Percentiles rank a stretch among this genome's conserved stretches.
These are phyloP conservation scores for Phaetusa simplex DNA, from an alignment of 2,113 vertebrate genomes.

Conservation along the genomic window DNA sequence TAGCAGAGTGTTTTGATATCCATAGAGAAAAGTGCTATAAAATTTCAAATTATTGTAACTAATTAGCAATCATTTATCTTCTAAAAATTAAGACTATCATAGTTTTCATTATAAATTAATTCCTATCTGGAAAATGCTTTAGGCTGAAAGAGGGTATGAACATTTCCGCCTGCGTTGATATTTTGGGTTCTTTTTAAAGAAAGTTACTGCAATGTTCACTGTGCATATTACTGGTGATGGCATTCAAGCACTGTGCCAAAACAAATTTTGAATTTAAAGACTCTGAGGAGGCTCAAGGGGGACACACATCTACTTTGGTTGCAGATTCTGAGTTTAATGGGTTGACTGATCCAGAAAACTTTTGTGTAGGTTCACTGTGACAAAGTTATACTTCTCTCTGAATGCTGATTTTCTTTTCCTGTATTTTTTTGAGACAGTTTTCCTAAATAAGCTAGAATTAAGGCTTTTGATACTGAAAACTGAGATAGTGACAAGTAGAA, in stretches of 20 bases:
- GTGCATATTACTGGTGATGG: not conserved
- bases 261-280: not conserved
- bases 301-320: not conserved
- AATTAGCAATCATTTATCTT: conserved; percentile 57
- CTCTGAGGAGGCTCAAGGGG: not conserved
- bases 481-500: not conserved
- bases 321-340: not conserved
- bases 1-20: conserved; percentile 42
- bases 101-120: conserved; percentile 60
- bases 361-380: not conserved
- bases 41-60: conserved; percentile 50
- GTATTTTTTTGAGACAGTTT: not conserved
- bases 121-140: conserved; percentile 42
- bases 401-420: not conserved
- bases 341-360: not conserved
- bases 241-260: not conserved
- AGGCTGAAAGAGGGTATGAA: conserved; percentile 31
- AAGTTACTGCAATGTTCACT: not conserved
- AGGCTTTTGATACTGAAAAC: not conserved
- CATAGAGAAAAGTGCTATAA: conserved; percentile 41
- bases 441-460: not conserved
- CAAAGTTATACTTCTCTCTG: not conserved
- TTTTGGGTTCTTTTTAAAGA: not conserved
- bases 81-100: conserved; percentile 32
- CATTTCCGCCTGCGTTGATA: not conserved